Conservation (phyloP, 1,140 invertebrate genomes). For the Stegodyphus mimosarum region DNA sequence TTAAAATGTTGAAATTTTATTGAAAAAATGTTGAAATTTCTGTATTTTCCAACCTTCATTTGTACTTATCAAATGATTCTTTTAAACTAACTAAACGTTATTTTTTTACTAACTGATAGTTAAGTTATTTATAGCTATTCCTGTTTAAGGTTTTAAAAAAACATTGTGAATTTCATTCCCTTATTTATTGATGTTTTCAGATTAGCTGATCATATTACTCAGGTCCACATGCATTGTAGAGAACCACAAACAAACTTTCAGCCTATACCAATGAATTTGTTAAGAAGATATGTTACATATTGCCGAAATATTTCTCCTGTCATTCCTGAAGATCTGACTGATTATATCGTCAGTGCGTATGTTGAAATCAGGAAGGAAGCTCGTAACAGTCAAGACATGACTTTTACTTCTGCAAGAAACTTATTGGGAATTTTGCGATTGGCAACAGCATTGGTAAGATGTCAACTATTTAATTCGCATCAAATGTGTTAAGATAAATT, state of each 20-base stretch:
- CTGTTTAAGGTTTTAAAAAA: not conserved
- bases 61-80: too few relatives aligned
- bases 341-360: constrained; percentile 93
- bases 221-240: constrained; percentile 92
- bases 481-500: not conserved
- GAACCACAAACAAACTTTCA: constrained; percentile 83
- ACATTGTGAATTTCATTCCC: not conserved
- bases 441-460: constrained; percentile 85
- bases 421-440: constrained; percentile 92
- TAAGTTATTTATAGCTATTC: too few relatives aligned
- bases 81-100: too few relatives aligned
- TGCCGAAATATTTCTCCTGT: constrained; percentile 90
- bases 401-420: constrained; percentile 94
- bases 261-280: constrained; percentile 91
- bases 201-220: constrained; percentile 96
- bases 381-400: constrained; percentile 88
- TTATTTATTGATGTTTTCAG: constrained; percentile 68
- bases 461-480: not conserved
- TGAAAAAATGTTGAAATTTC: too few relatives aligned
- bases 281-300: constrained; percentile 92
- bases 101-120: too few relatives aligned
- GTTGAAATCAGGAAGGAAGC: constrained; percentile 94
- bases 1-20: too few relatives aligned
- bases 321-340: constrained; percentile 87
- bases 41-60: too few relatives aligned